These are phyloP conservation scores for Dasypolia templi DNA, from an alignment of 2,888 invertebrate species.

Conservation along the genomic window DNA sequence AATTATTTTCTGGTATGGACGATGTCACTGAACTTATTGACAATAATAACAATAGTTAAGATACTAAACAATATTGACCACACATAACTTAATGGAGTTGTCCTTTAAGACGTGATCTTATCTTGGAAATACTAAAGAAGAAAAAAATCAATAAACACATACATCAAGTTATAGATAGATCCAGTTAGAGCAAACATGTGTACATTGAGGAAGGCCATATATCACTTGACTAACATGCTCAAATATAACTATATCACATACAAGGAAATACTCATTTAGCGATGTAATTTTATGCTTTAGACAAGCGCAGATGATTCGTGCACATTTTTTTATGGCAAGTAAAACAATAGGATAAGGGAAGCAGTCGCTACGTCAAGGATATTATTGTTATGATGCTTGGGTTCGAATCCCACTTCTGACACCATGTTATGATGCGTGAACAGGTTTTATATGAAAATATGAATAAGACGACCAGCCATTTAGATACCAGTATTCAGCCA, in stretches of 20 bases:
- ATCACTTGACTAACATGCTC: constrained; percentile 38
- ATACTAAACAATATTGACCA: background rate
- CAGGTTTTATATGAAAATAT: too few species aligned
- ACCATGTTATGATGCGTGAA: too few species aligned
- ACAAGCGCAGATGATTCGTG: constrained; percentile 11
- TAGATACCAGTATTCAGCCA: too few species aligned
- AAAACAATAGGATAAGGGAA: constrained; percentile 26
- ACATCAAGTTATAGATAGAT: constrained; percentile 9
- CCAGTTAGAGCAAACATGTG: constrained; percentile 20
- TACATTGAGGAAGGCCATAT: constrained; percentile 50
- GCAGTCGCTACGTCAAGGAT: constrained; percentile 12
- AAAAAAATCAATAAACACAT: constrained; percentile 29
- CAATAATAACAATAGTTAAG: constrained; percentile 1
- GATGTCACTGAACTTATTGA: constrained; percentile 1
- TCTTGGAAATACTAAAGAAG: constrained; percentile 13
- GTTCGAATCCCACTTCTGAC: too few species aligned
- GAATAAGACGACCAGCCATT: too few species aligned
- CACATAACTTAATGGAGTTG: background rate
- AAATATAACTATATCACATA: constrained; percentile 42
- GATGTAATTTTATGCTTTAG: constrained; percentile 21
- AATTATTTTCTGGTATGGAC: background rate
- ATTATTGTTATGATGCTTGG: too few species aligned
- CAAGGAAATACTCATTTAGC: constrained; percentile 41
- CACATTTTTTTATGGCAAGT: constrained; percentile 18
- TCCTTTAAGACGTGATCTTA: constrained; percentile 8